Percentiles rank a stretch among this genome's conserved stretches.
phyloP scores from a whole-genome alignment of 64 coral and sea anemone genomes.

The Dendronephthya gigantea region DNA sequence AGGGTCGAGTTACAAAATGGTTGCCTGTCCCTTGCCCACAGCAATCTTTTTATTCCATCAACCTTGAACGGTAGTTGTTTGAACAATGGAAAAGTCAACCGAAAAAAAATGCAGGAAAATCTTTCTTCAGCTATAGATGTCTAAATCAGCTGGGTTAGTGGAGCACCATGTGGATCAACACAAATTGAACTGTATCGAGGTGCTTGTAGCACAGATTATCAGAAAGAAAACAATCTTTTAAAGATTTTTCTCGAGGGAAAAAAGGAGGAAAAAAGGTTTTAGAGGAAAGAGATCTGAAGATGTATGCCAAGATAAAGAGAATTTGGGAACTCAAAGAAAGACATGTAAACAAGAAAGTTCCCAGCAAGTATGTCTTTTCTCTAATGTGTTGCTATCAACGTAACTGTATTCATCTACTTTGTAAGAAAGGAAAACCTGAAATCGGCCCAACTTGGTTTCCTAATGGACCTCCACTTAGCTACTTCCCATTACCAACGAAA shows the following conservation, averaged over 20 bases:
- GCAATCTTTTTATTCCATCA: constrained; percentile 59
- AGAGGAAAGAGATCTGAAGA: constrained; percentile 22
- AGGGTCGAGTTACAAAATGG: constrained; percentile 58
- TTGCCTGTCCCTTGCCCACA: constrained; percentile 44
- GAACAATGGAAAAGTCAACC: constrained; percentile 1
- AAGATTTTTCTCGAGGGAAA: constrained; percentile 35
- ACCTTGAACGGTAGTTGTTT: constrained; percentile 42
- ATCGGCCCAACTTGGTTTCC: background rate
- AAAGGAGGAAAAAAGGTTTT: constrained; percentile 34
- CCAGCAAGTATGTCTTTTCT: constrained; percentile 31
- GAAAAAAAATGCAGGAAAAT: constrained; percentile 12
- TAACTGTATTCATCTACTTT: constrained; percentile 31
- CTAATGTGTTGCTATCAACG: constrained; percentile 37
- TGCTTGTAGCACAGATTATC: constrained; percentile 19
- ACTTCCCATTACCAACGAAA: constrained; percentile 9
- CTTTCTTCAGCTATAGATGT: constrained; percentile 27
- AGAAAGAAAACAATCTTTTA: constrained; percentile 29
- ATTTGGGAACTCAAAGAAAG: constrained; percentile 36
- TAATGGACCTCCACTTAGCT: constrained; percentile 10
- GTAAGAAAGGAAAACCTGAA: constrained; percentile 11
- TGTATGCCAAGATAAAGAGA: constrained; percentile 32
- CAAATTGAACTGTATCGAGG: constrained; percentile 33
- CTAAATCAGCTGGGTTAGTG: constrained; percentile 26
- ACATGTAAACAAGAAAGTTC: constrained; percentile 38
- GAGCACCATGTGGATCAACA: constrained; percentile 26